A percentile compares a stretch with the other conserved stretches of the same genome.
phyloP scores from a whole-genome alignment of 2,888 invertebrate genomes.

The Venustoraphidia nigricollis region DNA sequence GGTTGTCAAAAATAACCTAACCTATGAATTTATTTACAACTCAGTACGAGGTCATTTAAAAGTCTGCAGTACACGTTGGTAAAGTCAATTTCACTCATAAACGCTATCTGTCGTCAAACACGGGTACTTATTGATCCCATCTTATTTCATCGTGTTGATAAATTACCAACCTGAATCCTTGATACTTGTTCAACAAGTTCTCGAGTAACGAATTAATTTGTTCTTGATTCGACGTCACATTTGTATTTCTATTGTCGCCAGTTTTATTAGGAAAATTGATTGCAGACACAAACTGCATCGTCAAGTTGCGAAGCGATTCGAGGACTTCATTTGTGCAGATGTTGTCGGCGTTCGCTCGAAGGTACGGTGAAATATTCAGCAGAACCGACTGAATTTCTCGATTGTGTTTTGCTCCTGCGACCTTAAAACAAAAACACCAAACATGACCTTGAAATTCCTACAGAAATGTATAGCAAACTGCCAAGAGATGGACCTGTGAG shows the following conservation, averaged over 20 bases:
- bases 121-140: no score
- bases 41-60: no score
- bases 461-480: no score
- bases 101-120: no score
- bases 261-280: slow-evolving; percentile 13
- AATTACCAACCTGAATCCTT: slow-evolving; percentile 26
- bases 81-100: no score
- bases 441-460: no score
- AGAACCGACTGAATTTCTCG: slow-evolving; percentile 2
- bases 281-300: slow-evolving; percentile 25
- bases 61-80: no score
- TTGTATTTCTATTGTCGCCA: slow-evolving; percentile 19
- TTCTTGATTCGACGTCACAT: slow-evolving; percentile 27
- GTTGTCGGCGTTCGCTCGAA: slow-evolving; percentile 37
- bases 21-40: no score
- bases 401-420: background rate
- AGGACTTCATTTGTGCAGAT: slow-evolving; percentile 34
- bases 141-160: background rate
- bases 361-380: slow-evolving; percentile 28
- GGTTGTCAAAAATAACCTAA: no score
- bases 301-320: slow-evolving; percentile 32
- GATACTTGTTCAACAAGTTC: slow-evolving; percentile 27
- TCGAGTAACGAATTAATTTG: slow-evolving; percentile 28
- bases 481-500: no score
- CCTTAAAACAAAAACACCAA: no score